Evolutionary conservation across 1,140 invertebrate species (phyloP).

Genomic region (Ephestia elutella): DNA sequence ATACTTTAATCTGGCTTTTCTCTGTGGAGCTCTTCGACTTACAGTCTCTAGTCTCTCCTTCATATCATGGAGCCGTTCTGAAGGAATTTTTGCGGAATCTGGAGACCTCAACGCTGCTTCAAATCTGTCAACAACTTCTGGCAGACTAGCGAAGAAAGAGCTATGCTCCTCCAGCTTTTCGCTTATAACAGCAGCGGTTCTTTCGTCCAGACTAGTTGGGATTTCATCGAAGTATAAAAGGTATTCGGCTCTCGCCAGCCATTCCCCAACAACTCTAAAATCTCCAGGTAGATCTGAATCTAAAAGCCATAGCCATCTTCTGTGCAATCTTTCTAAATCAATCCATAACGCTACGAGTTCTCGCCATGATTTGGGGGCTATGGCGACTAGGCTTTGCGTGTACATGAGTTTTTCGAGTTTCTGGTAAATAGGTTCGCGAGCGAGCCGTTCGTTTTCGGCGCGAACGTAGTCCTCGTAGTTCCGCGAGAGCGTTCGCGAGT

Average conservation of each 20-base stretch:
- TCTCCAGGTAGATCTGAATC: constrained; percentile 89
- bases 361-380: constrained; percentile 86
- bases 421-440: constrained; percentile 79
- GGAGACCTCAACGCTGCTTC: constrained; percentile 78
- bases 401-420: constrained; percentile 85
- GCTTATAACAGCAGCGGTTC: constrained; percentile 89
- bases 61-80: constrained; percentile 88
- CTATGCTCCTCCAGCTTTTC: constrained; percentile 92
- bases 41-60: constrained; percentile 82
- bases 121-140: constrained; percentile 85
- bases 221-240: constrained; percentile 88
- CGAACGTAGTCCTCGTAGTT: constrained; percentile 81
- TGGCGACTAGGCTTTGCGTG: constrained; percentile 84
- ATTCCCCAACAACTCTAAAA: constrained; percentile 89
- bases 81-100: constrained; percentile 78
- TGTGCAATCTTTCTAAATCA: constrained; percentile 83
- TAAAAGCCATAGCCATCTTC: constrained; percentile 89
- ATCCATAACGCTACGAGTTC: constrained; percentile 85
- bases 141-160: constrained; percentile 89
- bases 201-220: constrained; percentile 87
- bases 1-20: constrained; percentile 89
- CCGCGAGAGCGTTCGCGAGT: constrained; percentile 78
- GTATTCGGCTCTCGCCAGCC: constrained; percentile 90
- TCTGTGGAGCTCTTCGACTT: constrained; percentile 81
- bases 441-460: constrained; percentile 82